A percentile compares a stretch with the other conserved stretches of the same genome.
These are phyloP conservation scores for Marronus borbonicus DNA, from an alignment of 2,888 invertebrate genomes.

Conservation along the genomic window DNA sequence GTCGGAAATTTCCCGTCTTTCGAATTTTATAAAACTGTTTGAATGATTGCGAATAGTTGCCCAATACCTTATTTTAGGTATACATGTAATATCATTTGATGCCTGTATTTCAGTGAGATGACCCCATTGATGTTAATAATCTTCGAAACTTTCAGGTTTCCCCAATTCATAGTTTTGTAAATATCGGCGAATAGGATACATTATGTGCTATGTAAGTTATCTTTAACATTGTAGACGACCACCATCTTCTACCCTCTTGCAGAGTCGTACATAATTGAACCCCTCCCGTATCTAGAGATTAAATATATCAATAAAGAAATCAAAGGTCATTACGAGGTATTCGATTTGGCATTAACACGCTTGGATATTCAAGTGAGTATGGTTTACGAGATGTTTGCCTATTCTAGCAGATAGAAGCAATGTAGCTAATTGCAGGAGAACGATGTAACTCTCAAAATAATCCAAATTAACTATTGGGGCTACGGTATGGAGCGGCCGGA, in stretches of 20 bases:
- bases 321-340: background rate
- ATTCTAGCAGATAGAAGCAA: background rate
- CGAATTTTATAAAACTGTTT: too few relatives aligned
- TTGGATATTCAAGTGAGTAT: background rate
- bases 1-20: too few relatives aligned
- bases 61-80: too few relatives aligned
- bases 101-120: too few relatives aligned
- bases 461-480: slow-evolving; percentile 63
- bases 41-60: too few relatives aligned
- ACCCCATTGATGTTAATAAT: too few relatives aligned
- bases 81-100: too few relatives aligned
- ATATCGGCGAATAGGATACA: too few relatives aligned
- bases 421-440: background rate
- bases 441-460: background rate
- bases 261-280: background rate
- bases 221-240: background rate
- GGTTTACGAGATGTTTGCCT: background rate
- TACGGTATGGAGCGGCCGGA: slow-evolving; percentile 58
- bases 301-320: slow-evolving; percentile 1
- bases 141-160: too few relatives aligned
- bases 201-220: background rate
- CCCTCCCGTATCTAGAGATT: slow-evolving; percentile 11
- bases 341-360: background rate
- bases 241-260: background rate
- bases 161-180: too few relatives aligned